phyloP scores from a whole-genome alignment of 2,888 invertebrate species.

The Stenotaenia linearis region DNA sequence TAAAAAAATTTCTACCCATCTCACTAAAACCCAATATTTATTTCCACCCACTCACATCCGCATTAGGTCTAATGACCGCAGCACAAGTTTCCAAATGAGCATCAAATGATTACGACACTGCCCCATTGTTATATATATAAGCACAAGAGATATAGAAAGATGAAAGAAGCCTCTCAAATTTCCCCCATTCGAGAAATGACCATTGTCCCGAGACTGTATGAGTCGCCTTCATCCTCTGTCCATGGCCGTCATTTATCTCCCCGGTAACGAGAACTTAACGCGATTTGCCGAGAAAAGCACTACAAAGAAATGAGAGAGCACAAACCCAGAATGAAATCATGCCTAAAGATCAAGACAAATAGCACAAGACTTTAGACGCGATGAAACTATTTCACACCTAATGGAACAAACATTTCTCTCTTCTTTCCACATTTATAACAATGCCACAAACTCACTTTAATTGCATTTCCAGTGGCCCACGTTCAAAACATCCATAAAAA shows the following conservation, averaged over 20 bases:
- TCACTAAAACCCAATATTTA: neutral
- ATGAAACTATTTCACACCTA: neutral
- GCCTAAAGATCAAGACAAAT: neutral
- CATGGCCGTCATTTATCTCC: constrained; percentile 1
- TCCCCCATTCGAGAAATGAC: neutral
- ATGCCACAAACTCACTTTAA: too few species aligned
- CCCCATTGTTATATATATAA: neutral
- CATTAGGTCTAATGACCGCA: neutral
- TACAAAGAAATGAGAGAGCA: neutral
- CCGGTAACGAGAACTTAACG: constrained; percentile 6
- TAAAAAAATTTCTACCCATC: neutral
- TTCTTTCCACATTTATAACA: too few species aligned
- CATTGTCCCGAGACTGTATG: neutral
- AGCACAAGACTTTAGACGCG: neutral
- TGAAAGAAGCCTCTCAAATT: neutral
- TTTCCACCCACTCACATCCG: neutral
- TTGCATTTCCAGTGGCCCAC: too few species aligned
- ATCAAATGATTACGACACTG: constrained; percentile 4
- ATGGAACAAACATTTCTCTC: neutral
- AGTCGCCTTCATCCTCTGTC: constrained; percentile 9
- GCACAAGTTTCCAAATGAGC: neutral
- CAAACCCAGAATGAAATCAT: neutral
- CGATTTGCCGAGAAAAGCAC: neutral
- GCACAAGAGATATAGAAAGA: neutral
- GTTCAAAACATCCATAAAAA: too few species aligned